Conservation (phyloP, 2,797 vertebrate species). For the Furcifer pardalis region DNA sequence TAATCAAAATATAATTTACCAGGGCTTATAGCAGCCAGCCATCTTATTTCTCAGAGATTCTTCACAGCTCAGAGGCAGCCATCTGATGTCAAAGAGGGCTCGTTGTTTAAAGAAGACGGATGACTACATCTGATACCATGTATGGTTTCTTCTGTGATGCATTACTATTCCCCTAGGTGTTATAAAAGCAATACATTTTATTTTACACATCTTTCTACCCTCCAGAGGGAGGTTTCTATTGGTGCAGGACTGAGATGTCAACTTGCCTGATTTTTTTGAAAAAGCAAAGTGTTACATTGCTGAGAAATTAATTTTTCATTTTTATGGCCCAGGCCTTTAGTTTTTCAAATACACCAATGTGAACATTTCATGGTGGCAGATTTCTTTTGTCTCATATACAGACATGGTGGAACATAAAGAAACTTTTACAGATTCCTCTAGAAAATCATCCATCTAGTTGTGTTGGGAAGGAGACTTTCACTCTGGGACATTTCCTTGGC, state of each 20-base stretch:
- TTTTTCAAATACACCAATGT: neutral
- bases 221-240: slow-evolving; percentile 64
- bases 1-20: slow-evolving; percentile 42
- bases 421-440: slow-evolving; percentile 41
- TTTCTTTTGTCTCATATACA: slow-evolving; percentile 40
- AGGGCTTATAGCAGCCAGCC: slow-evolving; percentile 15
- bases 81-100: slow-evolving; percentile 64
- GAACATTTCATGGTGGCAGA: neutral
- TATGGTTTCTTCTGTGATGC: slow-evolving; percentile 70
- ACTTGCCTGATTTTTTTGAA: slow-evolving; percentile 51
- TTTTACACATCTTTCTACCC: slow-evolving; percentile 69
- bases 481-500: neutral
- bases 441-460: slow-evolving; percentile 37
- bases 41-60: slow-evolving; percentile 30
- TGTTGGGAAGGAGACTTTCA: neutral
- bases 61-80: slow-evolving; percentile 64
- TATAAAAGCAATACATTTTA: slow-evolving; percentile 63
- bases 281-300: slow-evolving; percentile 45
- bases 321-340: slow-evolving; percentile 33
- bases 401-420: slow-evolving; percentile 45
- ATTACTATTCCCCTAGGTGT: slow-evolving; percentile 64
- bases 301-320: slow-evolving; percentile 56
- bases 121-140: slow-evolving; percentile 71
- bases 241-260: slow-evolving; percentile 53
- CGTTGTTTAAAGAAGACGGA: slow-evolving; percentile 74